Evolutionary conservation across 2,113 vertebrate species (phyloP).

Genomic region (Rhinolophus sinicus): DNA sequence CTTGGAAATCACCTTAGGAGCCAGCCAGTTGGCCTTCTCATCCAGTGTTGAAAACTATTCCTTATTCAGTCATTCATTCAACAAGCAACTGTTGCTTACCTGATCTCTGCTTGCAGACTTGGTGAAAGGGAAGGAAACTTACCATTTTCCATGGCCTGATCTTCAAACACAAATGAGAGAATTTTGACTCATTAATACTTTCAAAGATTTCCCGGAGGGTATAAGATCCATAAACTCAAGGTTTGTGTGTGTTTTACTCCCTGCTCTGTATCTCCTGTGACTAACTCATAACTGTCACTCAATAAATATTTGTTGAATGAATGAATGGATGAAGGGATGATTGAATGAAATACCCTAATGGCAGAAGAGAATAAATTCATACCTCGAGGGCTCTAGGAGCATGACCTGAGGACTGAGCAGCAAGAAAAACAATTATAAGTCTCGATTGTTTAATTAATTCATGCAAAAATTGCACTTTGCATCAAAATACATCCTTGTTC

Average conservation of each 20-base stretch:
- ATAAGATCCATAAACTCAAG: not conserved
- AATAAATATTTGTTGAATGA: not conserved
- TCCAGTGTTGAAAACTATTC: not conserved
- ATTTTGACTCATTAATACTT: not conserved
- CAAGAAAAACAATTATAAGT: not conserved
- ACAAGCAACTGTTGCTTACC: not conserved
- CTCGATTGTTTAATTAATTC: not conserved
- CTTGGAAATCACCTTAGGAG: not conserved
- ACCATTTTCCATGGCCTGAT: not conserved
- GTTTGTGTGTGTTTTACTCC: not conserved
- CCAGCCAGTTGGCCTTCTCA: not conserved
- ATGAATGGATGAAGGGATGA: not conserved
- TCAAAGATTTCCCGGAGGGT: not conserved
- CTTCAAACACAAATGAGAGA: not conserved
- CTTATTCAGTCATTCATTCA: not conserved
- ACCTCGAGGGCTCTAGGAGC: not conserved
- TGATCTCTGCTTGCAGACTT: not conserved
- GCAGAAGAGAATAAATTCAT: not conserved
- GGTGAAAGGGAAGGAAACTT: not conserved
- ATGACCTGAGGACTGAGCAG: not conserved
- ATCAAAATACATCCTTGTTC: constrained; percentile 15
- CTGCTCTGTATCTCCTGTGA: not conserved
- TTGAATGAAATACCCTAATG: not conserved
- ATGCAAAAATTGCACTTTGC: not conserved
- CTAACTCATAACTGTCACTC: not conserved